phyloP scores from a whole-genome alignment of 2,797 vertebrate species.

The Enteromius afrohamiltoni region DNA sequence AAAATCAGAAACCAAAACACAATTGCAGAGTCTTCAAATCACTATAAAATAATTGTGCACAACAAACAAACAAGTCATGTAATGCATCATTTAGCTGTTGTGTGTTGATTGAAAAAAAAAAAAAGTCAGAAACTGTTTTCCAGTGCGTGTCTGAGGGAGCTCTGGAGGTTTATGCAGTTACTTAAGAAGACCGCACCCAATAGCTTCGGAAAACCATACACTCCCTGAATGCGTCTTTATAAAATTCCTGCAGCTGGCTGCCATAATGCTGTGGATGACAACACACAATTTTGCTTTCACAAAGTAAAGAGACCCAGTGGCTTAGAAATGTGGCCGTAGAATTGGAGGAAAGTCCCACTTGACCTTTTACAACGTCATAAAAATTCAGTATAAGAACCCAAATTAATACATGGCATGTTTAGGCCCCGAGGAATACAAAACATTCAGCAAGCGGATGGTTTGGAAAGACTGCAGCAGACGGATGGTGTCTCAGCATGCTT shows the following conservation, averaged over 20 bases:
- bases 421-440: constrained; percentile 16
- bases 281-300: constrained; percentile 40
- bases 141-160: neutral
- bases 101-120: neutral
- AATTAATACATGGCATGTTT: neutral
- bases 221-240: constrained; percentile 36
- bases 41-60: neutral
- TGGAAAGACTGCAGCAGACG: constrained; percentile 6
- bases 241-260: constrained; percentile 50
- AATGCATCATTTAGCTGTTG: neutral
- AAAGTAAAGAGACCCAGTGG: constrained; percentile 5
- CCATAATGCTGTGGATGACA: constrained; percentile 33
- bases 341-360: constrained; percentile 37
- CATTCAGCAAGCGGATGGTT: neutral
- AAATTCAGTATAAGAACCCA: neutral
- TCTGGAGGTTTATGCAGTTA: neutral
- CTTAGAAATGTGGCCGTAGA: constrained; percentile 3
- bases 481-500: constrained; percentile 32
- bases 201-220: constrained; percentile 35
- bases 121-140: neutral
- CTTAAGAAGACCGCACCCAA: constrained; percentile 48
- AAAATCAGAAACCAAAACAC: neutral
- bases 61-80: neutral
- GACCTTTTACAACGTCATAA: neutral
- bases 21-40: neutral